A percentile compares a stretch with the other conserved stretches of the same genome.
Conservation (phyloP, 2,113 vertebrate species). For the Mustela nigripes region DNA sequence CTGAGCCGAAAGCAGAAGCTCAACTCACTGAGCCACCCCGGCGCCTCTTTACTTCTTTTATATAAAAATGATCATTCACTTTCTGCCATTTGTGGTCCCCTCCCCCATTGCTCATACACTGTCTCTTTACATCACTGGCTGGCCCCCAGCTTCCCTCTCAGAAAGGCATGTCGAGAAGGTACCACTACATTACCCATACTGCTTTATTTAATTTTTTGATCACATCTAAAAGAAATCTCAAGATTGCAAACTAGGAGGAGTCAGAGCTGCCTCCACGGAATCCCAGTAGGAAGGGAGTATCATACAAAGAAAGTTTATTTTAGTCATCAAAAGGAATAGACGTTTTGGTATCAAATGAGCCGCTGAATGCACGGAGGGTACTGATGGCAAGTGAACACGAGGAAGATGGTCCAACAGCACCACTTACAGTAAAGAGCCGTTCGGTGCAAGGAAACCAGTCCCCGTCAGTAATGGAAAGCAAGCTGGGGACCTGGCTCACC, state of each 20-base stretch:
- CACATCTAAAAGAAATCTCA: neutral
- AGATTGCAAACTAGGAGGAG: neutral
- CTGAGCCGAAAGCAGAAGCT: no score
- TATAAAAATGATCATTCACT: neutral
- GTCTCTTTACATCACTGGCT: neutral
- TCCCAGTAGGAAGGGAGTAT: neutral
- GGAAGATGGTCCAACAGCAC: slow-evolving; percentile 79
- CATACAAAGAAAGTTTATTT: neutral
- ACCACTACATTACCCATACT: neutral
- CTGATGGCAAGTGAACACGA: accelerated
- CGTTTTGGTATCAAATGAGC: neutral
- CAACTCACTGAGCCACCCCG: no score
- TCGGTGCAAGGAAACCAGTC: neutral
- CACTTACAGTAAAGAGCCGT: slow-evolving; percentile 64
- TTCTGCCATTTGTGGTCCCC: neutral
- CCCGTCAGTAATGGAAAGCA: neutral
- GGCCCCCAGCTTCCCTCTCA: neutral
- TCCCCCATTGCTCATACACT: neutral
- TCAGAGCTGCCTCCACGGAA: neutral
- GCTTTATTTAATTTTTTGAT: neutral
- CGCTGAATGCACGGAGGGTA: neutral
- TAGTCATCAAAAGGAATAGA: neutral
- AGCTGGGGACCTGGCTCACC: neutral
- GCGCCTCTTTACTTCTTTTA: neutral
- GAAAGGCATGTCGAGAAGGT: neutral